Conservation (phyloP, 2,797 vertebrate genomes). For the Pachyuromys duprasi region DNA sequence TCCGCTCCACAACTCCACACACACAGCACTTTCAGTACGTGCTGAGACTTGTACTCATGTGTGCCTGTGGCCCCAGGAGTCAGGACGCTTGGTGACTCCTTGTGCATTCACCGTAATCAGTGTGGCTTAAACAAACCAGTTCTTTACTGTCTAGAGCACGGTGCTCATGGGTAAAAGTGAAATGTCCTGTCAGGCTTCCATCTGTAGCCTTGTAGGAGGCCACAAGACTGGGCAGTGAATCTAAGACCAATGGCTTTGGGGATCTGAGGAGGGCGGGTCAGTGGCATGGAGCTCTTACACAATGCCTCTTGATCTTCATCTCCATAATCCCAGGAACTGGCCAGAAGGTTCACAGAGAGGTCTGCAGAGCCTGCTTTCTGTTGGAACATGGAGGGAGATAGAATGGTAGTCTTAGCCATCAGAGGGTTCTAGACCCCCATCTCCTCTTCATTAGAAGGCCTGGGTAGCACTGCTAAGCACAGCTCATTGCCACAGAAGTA, state of each 20-base stretch:
- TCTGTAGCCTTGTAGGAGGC: neutral
- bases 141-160: rapidly evolving
- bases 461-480: no score
- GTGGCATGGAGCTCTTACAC: rapidly evolving
- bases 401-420: rapidly evolving
- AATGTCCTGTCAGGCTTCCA: neutral
- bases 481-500: rapidly evolving
- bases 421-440: neutral
- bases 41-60: rapidly evolving
- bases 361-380: rapidly evolving
- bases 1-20: no score
- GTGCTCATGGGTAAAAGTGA: rapidly evolving
- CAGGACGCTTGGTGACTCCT: neutral
- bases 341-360: rapidly evolving
- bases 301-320: rapidly evolving
- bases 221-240: neutral
- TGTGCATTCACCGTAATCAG: no score
- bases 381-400: rapidly evolving
- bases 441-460: no score
- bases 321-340: neutral
- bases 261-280: neutral
- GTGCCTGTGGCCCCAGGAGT: neutral
- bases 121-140: neutral
- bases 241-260: neutral
- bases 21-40: rapidly evolving